Percentiles rank a stretch among this genome's conserved stretches.
Conservation (phyloP, 1,140 invertebrate species). For the Coboldia fuscipes region DNA sequence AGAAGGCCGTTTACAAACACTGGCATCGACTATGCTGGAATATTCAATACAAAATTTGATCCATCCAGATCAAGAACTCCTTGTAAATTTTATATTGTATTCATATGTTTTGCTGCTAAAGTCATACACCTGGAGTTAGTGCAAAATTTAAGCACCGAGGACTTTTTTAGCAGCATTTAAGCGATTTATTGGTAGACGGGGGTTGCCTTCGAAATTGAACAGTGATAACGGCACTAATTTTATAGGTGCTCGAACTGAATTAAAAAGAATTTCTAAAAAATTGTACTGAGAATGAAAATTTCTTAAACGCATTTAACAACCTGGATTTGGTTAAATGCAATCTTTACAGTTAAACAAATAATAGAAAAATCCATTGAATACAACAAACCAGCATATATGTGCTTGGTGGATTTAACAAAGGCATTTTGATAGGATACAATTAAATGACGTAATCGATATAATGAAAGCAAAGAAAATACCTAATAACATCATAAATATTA, state of each 20-base stretch:
- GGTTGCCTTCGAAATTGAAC: conserved; percentile 9
- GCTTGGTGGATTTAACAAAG: conserved; percentile 14
- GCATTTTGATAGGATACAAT: too few species aligned
- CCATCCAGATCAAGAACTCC: background rate
- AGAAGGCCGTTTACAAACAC: conserved; percentile 10
- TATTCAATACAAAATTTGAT: conserved; percentile 6
- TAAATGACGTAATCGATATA: too few species aligned
- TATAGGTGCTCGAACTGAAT: conserved; percentile 6
- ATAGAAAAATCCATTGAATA: conserved; percentile 10
- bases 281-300: conserved; percentile 1
- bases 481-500: too few species aligned
- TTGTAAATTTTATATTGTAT: conserved; percentile 6
- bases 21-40: conserved; percentile 17
- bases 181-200: conserved; percentile 15
- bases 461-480: too few species aligned
- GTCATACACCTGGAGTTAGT: conserved; percentile 12
- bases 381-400: conserved; percentile 11
- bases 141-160: conserved; percentile 5
- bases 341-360: too few species aligned
- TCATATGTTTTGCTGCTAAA: conserved; percentile 8
- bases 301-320: conserved; percentile 1
- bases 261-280: conserved; percentile 3
- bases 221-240: conserved; percentile 15
- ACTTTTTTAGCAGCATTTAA: conserved; percentile 14
- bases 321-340: too few species aligned